Evolutionary conservation across 2,113 vertebrate species (phyloP).

Genomic region (Pteruthius melanotis): DNA sequence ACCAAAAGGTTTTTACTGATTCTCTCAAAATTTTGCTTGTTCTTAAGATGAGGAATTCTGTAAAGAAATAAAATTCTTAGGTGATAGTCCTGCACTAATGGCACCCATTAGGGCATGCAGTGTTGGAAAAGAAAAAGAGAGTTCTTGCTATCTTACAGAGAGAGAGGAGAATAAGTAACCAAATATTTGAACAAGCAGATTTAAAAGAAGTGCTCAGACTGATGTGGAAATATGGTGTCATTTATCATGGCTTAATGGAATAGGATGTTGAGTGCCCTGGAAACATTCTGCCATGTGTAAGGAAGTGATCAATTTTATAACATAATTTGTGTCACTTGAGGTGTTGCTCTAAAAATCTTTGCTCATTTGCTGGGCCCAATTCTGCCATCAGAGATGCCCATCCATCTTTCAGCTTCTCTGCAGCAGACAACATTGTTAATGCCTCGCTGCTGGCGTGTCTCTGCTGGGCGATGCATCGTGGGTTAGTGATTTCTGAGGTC

Average conservation of each 20-base stretch:
- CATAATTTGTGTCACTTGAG: slow-evolving; percentile 56
- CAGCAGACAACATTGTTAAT: slow-evolving; percentile 22
- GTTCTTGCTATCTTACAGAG: neutral
- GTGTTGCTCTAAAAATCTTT: slow-evolving; percentile 49
- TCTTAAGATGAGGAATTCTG: neutral
- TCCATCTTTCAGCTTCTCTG: slow-evolving; percentile 18
- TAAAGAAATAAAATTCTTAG: neutral
- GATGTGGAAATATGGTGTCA: slow-evolving; percentile 17
- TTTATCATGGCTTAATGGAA: slow-evolving; percentile 61
- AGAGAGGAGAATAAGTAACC: neutral
- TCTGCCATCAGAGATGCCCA: slow-evolving; percentile 25
- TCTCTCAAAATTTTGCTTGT: neutral
- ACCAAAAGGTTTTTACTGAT: neutral
- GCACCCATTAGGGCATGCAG: neutral
- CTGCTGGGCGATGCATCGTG: neutral
- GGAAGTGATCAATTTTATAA: slow-evolving; percentile 57
- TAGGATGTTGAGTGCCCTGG: slow-evolving; percentile 44
- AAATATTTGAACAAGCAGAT: slow-evolving; percentile 37
- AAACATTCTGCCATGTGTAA: slow-evolving; percentile 39
- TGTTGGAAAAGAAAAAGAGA: neutral
- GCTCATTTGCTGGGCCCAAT: neutral
- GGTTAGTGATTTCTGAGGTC: neutral
- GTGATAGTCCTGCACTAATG: neutral
- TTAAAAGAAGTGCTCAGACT: slow-evolving; percentile 31
- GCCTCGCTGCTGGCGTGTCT: slow-evolving; percentile 23